These are phyloP conservation scores for Dinoponera quadriceps DNA, from an alignment of 1,140 invertebrate genomes.

Conservation along the genomic window DNA sequence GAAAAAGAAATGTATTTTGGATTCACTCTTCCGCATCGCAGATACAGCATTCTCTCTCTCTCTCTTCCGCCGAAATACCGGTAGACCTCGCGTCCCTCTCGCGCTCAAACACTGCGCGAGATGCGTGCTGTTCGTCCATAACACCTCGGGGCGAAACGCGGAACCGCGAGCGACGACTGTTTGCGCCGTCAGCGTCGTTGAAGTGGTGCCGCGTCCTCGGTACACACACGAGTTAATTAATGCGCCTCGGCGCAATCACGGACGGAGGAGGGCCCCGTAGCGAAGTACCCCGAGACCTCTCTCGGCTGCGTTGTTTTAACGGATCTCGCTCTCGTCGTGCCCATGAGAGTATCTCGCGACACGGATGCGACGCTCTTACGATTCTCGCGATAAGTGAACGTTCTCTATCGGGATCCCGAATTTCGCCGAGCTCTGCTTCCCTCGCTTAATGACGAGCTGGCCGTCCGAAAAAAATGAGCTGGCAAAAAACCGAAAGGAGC, in stretches of 20 bases:
- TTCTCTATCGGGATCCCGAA: too few relatives aligned
- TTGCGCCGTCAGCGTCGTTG: constrained; percentile 21
- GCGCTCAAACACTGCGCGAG: constrained; percentile 27
- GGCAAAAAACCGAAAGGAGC: too few relatives aligned
- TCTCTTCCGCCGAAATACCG: constrained; percentile 27
- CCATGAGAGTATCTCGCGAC: neutral
- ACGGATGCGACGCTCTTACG: neutral
- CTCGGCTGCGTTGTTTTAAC: neutral
- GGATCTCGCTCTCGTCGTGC: neutral
- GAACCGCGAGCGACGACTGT: constrained; percentile 13
- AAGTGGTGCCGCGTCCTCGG: constrained; percentile 1
- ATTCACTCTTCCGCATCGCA: neutral
- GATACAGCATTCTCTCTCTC: neutral
- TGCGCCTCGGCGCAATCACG: neutral
- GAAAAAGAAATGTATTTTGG: neutral
- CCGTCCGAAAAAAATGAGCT: too few relatives aligned
- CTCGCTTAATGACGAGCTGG: too few relatives aligned
- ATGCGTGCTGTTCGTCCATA: constrained; percentile 13
- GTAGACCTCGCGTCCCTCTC: constrained; percentile 1
- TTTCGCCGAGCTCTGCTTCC: neutral
- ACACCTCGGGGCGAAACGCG: constrained; percentile 26
- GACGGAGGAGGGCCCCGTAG: neutral
- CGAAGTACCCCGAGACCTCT: constrained; percentile 4
- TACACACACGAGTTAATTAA: constrained; percentile 48
- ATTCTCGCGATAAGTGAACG: neutral